phyloP scores from a whole-genome alignment of 2,797 vertebrate genomes.

The Chaunax sp. region DNA sequence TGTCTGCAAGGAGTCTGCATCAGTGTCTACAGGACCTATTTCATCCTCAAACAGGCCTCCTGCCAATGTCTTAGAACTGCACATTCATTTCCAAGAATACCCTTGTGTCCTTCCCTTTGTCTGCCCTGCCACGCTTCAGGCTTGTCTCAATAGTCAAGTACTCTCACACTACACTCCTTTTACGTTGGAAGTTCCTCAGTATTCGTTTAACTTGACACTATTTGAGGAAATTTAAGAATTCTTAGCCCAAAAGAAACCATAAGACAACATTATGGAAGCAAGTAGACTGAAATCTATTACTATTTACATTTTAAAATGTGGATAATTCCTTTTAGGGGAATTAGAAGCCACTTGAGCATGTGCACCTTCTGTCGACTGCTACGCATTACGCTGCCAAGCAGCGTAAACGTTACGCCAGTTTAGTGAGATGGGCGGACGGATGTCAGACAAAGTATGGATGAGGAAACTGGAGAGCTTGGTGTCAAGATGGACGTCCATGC shows the following conservation, averaged over 20 bases:
- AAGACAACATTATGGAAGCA: too few relatives aligned
- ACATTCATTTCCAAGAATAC: slow-evolving; percentile 49
- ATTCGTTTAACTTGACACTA: too few relatives aligned
- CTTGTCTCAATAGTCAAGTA: slow-evolving; percentile 5
- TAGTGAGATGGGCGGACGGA: slow-evolving; percentile 18
- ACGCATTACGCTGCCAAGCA: slow-evolving; percentile 3
- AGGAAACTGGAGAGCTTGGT: slow-evolving; percentile 37
- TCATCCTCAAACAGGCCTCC: slow-evolving; percentile 16
- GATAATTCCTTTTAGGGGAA: slow-evolving; percentile 1
- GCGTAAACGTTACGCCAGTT: background rate
- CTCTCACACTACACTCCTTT: too few relatives aligned
- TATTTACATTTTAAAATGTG: background rate
- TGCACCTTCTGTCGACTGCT: background rate
- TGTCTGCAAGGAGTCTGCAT: background rate
- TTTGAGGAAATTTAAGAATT: too few relatives aligned
- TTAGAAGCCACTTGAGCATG: background rate
- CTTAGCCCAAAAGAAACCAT: too few relatives aligned
- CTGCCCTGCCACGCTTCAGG: slow-evolving; percentile 1
- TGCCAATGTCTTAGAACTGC: slow-evolving; percentile 17
- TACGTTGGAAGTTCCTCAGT: too few relatives aligned
- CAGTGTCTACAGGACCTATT: slow-evolving; percentile 8
- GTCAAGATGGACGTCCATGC: slow-evolving; percentile 45
- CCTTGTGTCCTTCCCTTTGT: slow-evolving; percentile 17
- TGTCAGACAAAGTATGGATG: slow-evolving; percentile 25
- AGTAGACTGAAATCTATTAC: background rate